Conservation (phyloP, 2,888 invertebrate genomes). For the Cerastis leucographa region DNA sequence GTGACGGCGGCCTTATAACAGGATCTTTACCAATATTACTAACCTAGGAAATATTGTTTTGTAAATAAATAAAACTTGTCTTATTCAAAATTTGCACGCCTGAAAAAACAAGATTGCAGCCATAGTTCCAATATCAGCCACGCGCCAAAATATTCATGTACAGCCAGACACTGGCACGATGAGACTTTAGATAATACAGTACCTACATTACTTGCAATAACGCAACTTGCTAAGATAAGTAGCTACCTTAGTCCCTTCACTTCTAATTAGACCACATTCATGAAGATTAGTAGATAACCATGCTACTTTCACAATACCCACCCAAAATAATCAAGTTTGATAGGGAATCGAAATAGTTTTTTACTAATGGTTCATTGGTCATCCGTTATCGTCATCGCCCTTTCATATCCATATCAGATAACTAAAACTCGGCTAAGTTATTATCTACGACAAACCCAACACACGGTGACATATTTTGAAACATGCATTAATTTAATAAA, state of each 20-base stretch:
- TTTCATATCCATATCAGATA: conserved; percentile 71
- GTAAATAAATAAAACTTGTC: neutral
- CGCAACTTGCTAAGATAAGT: neutral
- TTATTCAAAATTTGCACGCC: neutral
- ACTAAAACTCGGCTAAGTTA: conserved; percentile 56
- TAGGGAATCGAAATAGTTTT: conserved; percentile 37
- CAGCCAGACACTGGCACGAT: neutral
- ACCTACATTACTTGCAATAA: neutral
- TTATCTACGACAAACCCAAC: conserved; percentile 55
- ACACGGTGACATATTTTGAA: conserved; percentile 22
- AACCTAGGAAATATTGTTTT: neutral
- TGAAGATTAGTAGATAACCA: conserved; percentile 9
- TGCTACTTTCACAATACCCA: conserved; percentile 27
- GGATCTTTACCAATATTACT: neutral
- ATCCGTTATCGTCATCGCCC: conserved; percentile 62
- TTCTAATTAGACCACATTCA: conserved; percentile 12
- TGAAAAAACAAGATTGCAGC: neutral
- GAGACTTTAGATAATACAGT: conserved; percentile 1
- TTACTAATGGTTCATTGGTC: conserved; percentile 57
- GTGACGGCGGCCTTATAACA: neutral
- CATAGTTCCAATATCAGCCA: neutral
- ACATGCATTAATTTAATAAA: conserved; percentile 1
- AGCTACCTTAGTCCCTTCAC: neutral
- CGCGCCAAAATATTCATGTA: neutral
- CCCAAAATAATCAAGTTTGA: conserved; percentile 41